These are phyloP conservation scores for Pseudomyrmex dendroicus DNA, from an alignment of 1,140 invertebrate species.

Conservation along the genomic window DNA sequence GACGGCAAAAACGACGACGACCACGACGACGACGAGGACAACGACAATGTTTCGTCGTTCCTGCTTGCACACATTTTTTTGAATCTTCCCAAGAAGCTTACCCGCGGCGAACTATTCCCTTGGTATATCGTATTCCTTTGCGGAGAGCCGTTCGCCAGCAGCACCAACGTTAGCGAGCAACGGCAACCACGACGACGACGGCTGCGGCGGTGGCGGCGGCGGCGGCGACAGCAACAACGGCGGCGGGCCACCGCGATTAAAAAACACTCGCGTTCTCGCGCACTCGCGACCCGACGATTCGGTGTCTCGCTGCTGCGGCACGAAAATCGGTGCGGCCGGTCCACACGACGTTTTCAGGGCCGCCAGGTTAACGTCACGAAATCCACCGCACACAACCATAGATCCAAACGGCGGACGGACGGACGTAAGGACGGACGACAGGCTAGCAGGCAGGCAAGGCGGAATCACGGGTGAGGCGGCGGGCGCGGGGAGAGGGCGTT, in stretches of 20 bases:
- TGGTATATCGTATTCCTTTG: constrained; percentile 23
- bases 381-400: constrained; percentile 77
- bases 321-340: constrained; percentile 77
- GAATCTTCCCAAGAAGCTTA: constrained; percentile 25
- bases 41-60: constrained; percentile 5
- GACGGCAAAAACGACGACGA: neutral
- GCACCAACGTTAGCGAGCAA: constrained; percentile 29
- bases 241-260: constrained; percentile 62
- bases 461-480: constrained; percentile 62
- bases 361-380: constrained; percentile 84
- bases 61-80: neutral
- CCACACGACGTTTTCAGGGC: constrained; percentile 82
- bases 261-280: constrained; percentile 70
- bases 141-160: constrained; percentile 16
- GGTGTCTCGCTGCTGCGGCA: constrained; percentile 66
- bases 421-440: constrained; percentile 81
- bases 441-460: constrained; percentile 76
- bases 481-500: constrained; percentile 27
- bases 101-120: constrained; percentile 46
- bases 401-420: constrained; percentile 80
- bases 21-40: neutral
- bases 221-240: constrained; percentile 31
- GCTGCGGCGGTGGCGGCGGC: constrained; percentile 9
- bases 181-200: constrained; percentile 33
- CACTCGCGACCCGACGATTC: constrained; percentile 71